Evolutionary conservation across 2,113 vertebrate genomes (phyloP).

Genomic region (Ahaetulla prasina): DNA sequence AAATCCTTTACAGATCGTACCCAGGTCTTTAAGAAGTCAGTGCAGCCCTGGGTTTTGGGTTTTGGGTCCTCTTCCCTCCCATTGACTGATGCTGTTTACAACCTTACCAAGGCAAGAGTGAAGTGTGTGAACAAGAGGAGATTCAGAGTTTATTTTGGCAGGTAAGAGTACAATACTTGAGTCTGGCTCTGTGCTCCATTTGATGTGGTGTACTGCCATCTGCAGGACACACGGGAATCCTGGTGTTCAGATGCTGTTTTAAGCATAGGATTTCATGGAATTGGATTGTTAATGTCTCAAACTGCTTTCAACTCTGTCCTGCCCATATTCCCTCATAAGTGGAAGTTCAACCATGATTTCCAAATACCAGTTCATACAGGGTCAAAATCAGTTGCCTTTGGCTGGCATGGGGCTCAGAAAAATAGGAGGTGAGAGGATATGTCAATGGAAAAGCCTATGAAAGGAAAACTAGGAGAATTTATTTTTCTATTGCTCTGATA

Average conservation of each 20-base stretch:
- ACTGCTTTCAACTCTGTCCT: background rate
- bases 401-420: too few species aligned
- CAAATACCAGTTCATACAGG: background rate
- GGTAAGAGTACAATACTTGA: background rate
- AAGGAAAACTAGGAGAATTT: background rate
- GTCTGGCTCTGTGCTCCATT: background rate
- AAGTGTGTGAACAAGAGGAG: background rate
- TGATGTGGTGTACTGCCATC: conserved; percentile 13
- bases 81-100: background rate
- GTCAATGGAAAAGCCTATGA: background rate
- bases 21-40: background rate
- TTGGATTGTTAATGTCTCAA: background rate
- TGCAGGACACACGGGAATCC: background rate
- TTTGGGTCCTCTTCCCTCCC: background rate
- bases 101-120: background rate
- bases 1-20: background rate
- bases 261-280: background rate
- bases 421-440: too few species aligned
- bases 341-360: background rate
- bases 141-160: background rate
- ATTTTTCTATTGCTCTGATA: background rate
- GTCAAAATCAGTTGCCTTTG: background rate
- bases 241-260: background rate
- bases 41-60: background rate
- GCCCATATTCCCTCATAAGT: background rate